A percentile compares a stretch with the other conserved stretches of the same genome.
Evolutionary conservation across 2,113 vertebrate species (phyloP).

Genomic region (Amia ocellicauda): DNA sequence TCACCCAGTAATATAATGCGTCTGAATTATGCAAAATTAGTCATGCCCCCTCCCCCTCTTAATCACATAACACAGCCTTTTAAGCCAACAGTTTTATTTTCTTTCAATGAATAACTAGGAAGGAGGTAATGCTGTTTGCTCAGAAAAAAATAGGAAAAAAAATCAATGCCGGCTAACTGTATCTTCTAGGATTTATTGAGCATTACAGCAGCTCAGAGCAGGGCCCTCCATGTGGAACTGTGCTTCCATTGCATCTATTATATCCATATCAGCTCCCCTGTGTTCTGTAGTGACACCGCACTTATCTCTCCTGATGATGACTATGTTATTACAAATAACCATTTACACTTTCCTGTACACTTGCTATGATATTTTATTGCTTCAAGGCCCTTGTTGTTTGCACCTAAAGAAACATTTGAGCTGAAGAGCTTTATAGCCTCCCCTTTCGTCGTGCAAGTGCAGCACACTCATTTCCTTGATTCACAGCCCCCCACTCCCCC

Average conservation of each 20-base stretch:
- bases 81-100: not conserved
- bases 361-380: not conserved
- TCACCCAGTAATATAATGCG: not conserved
- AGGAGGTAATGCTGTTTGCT: not conserved
- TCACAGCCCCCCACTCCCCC: too few relatives aligned
- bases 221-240: not conserved
- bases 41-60: not conserved
- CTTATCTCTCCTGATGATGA: not conserved
- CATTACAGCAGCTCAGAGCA: not conserved
- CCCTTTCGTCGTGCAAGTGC: not conserved
- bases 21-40: not conserved
- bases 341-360: not conserved
- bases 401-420: not conserved
- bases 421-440: not conserved
- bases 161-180: slow-evolving; percentile 1
- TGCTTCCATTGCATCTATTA: not conserved
- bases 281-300: not conserved
- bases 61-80: not conserved
- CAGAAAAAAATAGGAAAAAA: not conserved
- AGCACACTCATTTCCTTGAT: not conserved
- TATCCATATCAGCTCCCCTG: not conserved
- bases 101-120: not conserved
- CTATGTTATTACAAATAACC: not conserved
- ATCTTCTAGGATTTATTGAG: slow-evolving; percentile 11
- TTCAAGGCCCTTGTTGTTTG: not conserved